Evolutionary conservation across 2,797 vertebrate species (phyloP), one percentile per base, ranked within the genome.

Genomic region (Propithecus deckenii): DNA sequence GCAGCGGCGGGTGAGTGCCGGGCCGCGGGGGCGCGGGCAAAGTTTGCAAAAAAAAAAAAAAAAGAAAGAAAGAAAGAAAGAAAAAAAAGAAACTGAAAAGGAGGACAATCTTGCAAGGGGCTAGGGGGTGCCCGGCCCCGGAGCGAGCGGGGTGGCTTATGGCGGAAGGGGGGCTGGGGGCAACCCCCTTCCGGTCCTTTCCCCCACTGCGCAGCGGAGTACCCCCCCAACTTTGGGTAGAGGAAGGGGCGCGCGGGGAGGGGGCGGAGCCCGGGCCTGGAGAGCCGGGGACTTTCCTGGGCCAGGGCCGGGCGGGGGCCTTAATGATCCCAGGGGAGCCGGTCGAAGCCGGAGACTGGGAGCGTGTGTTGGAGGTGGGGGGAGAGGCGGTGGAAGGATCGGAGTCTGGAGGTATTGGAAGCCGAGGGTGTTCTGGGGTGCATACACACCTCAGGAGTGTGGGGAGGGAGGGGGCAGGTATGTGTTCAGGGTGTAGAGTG

Each of bases 201-300:
- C 65, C 43, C 41, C 92, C 75, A 30, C 72, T 9, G 41, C 83
- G 23, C 89, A 3, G 85, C 52, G 2, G 80, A 85, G 92, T 46
- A 63, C 41, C 61, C 92, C 94, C 97, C 95, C 89, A 91, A 94
- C 95, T 97, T 97, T 89, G 91, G 90, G 80, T 69, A 96, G 91
- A 87, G 89, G 78, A 96, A 91, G 94, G 96, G 96, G 96, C 50
- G 57, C 61, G 10, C 72, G 93, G 93, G 81, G 95, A 96, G 96
- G 96, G 97, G 96, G 97, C 94, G 96, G 97, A 96, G 98, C 96
- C 93, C 69, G 71, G 97, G 98, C 98, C 98, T 95, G 83, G 79
- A 86, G 96, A 97, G 90, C 97, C 97, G 13, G 96, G 98, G 98
- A 97, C 97, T 98, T 98, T 98, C 98, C 98, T 98, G 96, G 96